Evolutionary conservation across 2,797 vertebrate species (phyloP).

Genomic region (Falco peregrinus): DNA sequence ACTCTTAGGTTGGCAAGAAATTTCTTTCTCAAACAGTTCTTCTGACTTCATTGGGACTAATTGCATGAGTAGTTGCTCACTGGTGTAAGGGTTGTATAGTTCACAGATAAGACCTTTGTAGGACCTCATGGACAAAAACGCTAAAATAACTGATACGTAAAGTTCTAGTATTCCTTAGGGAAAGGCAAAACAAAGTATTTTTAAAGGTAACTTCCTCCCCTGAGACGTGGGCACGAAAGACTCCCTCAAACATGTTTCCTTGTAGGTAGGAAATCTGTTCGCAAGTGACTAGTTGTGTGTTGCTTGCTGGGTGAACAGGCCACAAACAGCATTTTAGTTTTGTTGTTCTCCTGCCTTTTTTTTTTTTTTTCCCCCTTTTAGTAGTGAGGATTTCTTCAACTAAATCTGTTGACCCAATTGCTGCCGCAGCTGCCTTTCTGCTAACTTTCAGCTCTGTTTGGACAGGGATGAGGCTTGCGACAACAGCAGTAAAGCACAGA

Average conservation of each 20-base stretch:
- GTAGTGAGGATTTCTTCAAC: conserved; percentile 23
- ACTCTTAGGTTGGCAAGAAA: neutral
- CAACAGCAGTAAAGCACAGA: neutral
- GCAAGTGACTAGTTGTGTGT: neutral
- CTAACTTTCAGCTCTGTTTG: conserved; percentile 2
- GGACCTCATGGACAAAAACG: neutral
- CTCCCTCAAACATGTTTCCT: neutral
- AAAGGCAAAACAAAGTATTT: neutral
- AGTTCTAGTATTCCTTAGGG: neutral
- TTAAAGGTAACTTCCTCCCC: neutral
- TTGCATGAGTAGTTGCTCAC: neutral
- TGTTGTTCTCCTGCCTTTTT: neutral
- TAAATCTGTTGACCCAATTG: conserved; percentile 6
- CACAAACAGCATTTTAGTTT: neutral
- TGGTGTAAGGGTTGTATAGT: neutral
- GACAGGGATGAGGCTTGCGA: conserved; percentile 1
- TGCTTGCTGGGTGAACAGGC: neutral
- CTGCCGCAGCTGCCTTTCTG: conserved; percentile 7
- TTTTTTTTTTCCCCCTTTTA: neutral
- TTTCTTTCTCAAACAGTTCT: neutral
- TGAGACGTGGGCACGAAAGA: neutral
- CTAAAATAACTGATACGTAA: neutral
- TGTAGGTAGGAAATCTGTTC: neutral
- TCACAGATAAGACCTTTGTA: neutral
- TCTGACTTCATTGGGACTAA: neutral